phyloP scores from a whole-genome alignment of 37 sponge, comb jelly and placozoan genomes.

The Axinella damicornis region DNA sequence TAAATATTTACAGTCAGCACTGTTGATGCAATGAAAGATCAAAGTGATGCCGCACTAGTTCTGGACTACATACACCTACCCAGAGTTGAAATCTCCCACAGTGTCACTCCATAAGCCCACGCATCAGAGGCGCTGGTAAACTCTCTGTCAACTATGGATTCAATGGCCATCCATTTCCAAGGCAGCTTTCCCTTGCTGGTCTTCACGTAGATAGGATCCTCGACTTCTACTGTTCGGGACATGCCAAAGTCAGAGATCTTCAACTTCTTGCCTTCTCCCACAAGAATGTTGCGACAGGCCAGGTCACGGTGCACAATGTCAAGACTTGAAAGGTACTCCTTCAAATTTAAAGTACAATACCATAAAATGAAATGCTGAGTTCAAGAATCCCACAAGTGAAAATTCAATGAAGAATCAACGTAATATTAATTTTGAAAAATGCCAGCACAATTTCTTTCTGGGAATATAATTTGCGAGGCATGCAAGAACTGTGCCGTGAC shows the following conservation, averaged over 20 bases:
- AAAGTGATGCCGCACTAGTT: background rate
- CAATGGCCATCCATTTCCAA: conserved; percentile 88
- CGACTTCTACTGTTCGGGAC: conserved; percentile 44
- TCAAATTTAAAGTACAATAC: background rate
- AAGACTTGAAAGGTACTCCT: conserved; percentile 77
- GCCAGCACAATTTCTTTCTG: too few species aligned
- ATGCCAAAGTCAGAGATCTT: conserved; percentile 88
- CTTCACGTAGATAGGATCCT: conserved; percentile 69
- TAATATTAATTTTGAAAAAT: too few species aligned
- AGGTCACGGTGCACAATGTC: conserved; percentile 81
- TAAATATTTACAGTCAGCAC: too few species aligned
- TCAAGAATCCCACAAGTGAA: too few species aligned
- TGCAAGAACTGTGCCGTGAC: too few species aligned
- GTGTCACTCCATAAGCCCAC: conserved; percentile 79
- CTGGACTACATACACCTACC: conserved; percentile 43
- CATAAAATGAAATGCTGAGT: too few species aligned
- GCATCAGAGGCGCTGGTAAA: conserved; percentile 81
- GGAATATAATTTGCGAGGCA: too few species aligned
- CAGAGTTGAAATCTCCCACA: conserved; percentile 80
- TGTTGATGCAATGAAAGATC: background rate
- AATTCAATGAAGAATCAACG: too few species aligned
- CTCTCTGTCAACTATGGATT: conserved; percentile 68
- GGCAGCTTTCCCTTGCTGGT: conserved; percentile 64
- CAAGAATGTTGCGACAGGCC: conserved; percentile 80
- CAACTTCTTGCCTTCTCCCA: conserved; percentile 70